Evolutionary conservation across 1,140 invertebrate genomes (phyloP), one percentile per base, ranked within the genome.

Genomic region (Lordiphosa collinella): DNA sequence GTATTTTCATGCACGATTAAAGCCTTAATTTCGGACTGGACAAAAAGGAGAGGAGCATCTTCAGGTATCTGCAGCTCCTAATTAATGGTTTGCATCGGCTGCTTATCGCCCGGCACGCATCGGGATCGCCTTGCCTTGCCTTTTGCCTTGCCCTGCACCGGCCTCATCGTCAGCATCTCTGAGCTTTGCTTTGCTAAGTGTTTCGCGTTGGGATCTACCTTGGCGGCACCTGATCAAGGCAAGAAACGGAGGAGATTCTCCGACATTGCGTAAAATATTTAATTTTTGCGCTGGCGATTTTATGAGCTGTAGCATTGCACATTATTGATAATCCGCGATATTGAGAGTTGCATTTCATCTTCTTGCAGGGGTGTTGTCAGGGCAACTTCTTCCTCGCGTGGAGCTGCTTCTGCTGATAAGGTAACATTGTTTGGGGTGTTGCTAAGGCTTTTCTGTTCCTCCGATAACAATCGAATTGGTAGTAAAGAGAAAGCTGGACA

Each of bases 1-100:
- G 76, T 82, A 82, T 82, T 82, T 82, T 82, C 72, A 82, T 82
- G 76, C 76, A 82, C 76, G 76, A 82, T 82, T 82, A 84, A 82
- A 84, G 78, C 76, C 78, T 82, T 84, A 82, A 82, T 80, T 82
- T 67, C 40, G 52, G 63, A 72, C 49, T 72, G 54, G 47, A 44
- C 57, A 67, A 61, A 13, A 55, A 25, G 22, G 32, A 35, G 40
- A 29, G 31, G 40, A 29, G 10, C 2, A 79, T 68, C 59, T 65
- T 40, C 71, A 65, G 60, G 66, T 82, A 82, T 80, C 75, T 80
- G 76, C 78, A 82, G 78, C 71, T 82, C 75, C 75, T 80, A 80
- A 80, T 80, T 80, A 80, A 80, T 80, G 75, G 75, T 80, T 80
- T 82, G 75, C 75, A 80, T 80, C 76, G 75, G 75, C 66, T 80